Evolutionary conservation across 2,888 invertebrate species (phyloP).

Genomic region (Dorcus hopei): DNA sequence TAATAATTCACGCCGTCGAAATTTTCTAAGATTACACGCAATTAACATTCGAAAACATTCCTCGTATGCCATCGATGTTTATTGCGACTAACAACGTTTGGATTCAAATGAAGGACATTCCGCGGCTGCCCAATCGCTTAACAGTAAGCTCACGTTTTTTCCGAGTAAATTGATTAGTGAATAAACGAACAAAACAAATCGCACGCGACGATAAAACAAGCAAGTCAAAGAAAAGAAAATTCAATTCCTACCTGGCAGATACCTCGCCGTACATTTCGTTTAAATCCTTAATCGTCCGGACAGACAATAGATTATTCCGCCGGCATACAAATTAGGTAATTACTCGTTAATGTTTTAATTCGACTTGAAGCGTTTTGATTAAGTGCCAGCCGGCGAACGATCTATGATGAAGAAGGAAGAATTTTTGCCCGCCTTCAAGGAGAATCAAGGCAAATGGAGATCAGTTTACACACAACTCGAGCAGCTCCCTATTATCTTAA

Average conservation of each 20-base stretch:
- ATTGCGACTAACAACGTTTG: too few relatives aligned
- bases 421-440: neutral
- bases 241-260: neutral
- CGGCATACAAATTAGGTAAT: constrained; percentile 12
- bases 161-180: too few relatives aligned
- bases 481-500: constrained; percentile 25
- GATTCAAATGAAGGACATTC: too few relatives aligned
- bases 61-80: too few relatives aligned
- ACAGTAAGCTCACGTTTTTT: too few relatives aligned
- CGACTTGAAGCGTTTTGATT: neutral
- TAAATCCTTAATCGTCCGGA: constrained; percentile 1
- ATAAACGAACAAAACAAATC: too few relatives aligned
- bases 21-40: too few relatives aligned
- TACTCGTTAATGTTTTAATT: constrained; percentile 15
- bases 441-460: too few relatives aligned
- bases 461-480: constrained; percentile 14
- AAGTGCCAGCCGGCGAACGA: neutral
- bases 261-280: neutral
- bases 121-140: too few relatives aligned
- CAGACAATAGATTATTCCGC: constrained; percentile 7
- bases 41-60: too few relatives aligned
- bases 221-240: neutral
- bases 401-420: neutral
- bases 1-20: too few relatives aligned
- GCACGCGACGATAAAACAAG: too few relatives aligned